These are phyloP conservation scores for Neodiprion virginianus DNA, from an alignment of 1,140 invertebrate species.

Conservation along the genomic window DNA sequence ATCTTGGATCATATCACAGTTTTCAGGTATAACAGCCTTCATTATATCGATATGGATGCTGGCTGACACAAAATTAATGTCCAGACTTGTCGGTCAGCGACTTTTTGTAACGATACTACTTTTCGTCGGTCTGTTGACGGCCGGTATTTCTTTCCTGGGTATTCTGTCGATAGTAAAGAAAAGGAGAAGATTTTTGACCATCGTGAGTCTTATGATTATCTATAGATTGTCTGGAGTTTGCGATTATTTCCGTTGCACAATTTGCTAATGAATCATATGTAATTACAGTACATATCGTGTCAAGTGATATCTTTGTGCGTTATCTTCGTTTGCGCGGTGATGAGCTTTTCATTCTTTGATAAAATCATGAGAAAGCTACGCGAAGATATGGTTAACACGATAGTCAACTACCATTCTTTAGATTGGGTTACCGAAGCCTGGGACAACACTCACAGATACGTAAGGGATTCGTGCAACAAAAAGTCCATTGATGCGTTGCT, in stretches of 20 bases:
- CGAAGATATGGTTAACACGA: conserved; percentile 36
- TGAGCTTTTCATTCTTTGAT: conserved; percentile 43
- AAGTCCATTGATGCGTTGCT: no score
- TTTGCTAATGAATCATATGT: neutral
- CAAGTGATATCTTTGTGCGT: conserved; percentile 28
- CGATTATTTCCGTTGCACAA: neutral
- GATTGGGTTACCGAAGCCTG: conserved; percentile 37
- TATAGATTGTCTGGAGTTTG: neutral
- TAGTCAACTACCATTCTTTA: conserved; percentile 34
- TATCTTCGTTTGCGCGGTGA: conserved; percentile 35
- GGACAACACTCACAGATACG: conserved; percentile 48
- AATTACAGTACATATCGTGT: conserved; percentile 36
- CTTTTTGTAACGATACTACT: conserved; percentile 35
- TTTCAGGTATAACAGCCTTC: conserved; percentile 36
- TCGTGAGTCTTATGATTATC: conserved; percentile 29
- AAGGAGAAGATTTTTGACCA: conserved; percentile 28
- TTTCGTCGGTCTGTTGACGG: conserved; percentile 29
- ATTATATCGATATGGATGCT: conserved; percentile 41
- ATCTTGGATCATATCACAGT: conserved; percentile 25
- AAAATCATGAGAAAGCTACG: conserved; percentile 34
- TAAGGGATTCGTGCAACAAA: conserved; percentile 19
- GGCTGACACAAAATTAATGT: conserved; percentile 36
- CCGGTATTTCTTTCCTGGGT: conserved; percentile 31
- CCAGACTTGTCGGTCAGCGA: conserved; percentile 37
- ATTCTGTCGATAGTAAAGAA: conserved; percentile 37